phyloP scores from a whole-genome alignment of 2,888 invertebrate species.

The Amorpha juglandis region DNA sequence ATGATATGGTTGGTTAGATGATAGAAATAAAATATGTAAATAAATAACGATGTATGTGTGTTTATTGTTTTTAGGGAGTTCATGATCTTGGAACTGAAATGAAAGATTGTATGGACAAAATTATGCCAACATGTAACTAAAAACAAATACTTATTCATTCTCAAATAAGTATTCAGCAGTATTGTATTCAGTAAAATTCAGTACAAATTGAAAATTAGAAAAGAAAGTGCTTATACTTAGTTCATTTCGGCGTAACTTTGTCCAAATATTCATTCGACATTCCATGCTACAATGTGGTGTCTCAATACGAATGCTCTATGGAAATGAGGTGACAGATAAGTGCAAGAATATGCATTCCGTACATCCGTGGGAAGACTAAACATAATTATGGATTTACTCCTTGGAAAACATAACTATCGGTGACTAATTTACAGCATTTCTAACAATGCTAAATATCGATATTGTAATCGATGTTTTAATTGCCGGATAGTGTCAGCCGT shows the following conservation, averaged over 20 bases:
- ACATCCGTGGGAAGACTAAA: conserved; percentile 51
- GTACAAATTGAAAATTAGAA: background rate
- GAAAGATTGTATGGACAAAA: conserved; percentile 23
- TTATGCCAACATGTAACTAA: background rate
- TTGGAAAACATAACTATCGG: conserved; percentile 45
- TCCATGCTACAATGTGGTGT: conserved; percentile 68
- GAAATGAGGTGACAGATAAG: conserved; percentile 61
- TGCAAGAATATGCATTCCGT: conserved; percentile 66
- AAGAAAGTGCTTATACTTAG: background rate
- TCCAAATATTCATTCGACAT: conserved; percentile 62
- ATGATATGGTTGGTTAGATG: conserved; percentile 2
- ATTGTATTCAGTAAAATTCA: background rate
- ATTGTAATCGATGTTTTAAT: conserved; percentile 28
- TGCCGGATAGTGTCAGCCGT: conserved; percentile 33
- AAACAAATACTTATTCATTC: background rate
- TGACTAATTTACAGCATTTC: background rate
- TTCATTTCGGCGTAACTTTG: conserved; percentile 35
- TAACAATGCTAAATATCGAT: background rate
- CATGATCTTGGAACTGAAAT: conserved; percentile 12
- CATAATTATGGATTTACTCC: conserved; percentile 40
- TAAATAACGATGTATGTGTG: conserved; percentile 13
- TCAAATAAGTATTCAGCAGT: too few species aligned
- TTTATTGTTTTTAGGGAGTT: conserved; percentile 5
- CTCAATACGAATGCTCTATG: conserved; percentile 60
- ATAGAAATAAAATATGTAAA: background rate